phyloP scores from a whole-genome alignment of 2,888 invertebrate species.

The Latheticus oryzae region DNA sequence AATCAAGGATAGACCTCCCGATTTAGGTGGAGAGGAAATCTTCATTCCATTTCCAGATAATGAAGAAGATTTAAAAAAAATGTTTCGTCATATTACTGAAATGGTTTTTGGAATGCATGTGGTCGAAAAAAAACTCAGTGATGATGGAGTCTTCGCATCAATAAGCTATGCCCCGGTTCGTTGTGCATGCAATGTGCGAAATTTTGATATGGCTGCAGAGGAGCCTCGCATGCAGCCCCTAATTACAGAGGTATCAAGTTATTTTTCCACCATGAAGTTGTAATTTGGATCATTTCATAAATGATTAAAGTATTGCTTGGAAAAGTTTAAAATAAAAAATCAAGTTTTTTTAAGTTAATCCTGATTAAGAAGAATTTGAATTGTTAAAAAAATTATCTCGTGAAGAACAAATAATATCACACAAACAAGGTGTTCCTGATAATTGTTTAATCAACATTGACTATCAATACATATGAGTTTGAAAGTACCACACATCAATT shows the following conservation, averaged over 20 bases:
- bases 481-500: slow-evolving; percentile 24
- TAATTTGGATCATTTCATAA: slow-evolving; percentile 22
- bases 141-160: slow-evolving; percentile 17
- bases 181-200: slow-evolving; percentile 18
- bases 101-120: slow-evolving; percentile 17
- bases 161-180: slow-evolving; percentile 19
- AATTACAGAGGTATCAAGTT: slow-evolving; percentile 22
- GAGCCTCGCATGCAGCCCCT: slow-evolving; percentile 13
- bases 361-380: slow-evolving; percentile 27
- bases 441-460: slow-evolving; percentile 29
- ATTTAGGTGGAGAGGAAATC: slow-evolving; percentile 23
- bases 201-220: slow-evolving; percentile 21
- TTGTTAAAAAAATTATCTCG: slow-evolving; percentile 28
- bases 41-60: slow-evolving; percentile 17
- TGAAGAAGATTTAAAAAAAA: slow-evolving; percentile 20
- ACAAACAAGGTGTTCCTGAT: slow-evolving; percentile 28
- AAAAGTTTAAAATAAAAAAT: slow-evolving; percentile 27
- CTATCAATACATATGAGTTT: slow-evolving; percentile 24
- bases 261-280: slow-evolving; percentile 15
- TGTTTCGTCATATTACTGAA: slow-evolving; percentile 9
- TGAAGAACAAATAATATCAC: slow-evolving; percentile 27
- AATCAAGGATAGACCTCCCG: slow-evolving; percentile 28
- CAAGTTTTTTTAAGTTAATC: slow-evolving; percentile 30
- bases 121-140: slow-evolving; percentile 13
- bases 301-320: too few relatives aligned